Conservation (phyloP, 1,140 invertebrate genomes). For the Batillaria attramentaria region DNA sequence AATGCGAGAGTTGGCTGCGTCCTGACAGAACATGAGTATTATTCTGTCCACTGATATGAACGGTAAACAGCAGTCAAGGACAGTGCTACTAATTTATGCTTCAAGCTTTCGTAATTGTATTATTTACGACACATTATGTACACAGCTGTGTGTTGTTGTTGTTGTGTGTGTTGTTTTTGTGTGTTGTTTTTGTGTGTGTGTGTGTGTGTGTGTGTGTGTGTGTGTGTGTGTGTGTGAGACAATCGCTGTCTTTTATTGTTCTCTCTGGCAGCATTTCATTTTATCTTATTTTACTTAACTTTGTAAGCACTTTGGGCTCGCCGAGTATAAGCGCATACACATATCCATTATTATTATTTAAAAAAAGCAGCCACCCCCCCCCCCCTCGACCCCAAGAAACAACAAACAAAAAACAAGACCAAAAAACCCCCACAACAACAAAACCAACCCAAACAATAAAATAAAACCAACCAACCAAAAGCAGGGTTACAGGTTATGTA, state of each 20-base stretch:
- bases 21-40: too few species aligned
- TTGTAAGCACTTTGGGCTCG: too few species aligned
- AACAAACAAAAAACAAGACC: not conserved
- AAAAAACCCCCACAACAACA: not conserved
- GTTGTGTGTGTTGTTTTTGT: constrained; percentile 19
- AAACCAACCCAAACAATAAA: constrained; percentile 2
- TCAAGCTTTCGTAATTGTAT: too few species aligned
- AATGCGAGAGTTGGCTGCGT: too few species aligned
- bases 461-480: not conserved
- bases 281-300: too few species aligned
- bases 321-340: too few species aligned
- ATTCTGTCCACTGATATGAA: too few species aligned
- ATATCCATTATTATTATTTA: too few species aligned
- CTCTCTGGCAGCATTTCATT: too few species aligned
- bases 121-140: too few species aligned
- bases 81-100: too few species aligned
- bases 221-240: constrained; percentile 8
- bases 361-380: not conserved
- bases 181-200: constrained; percentile 16
- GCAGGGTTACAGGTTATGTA: not conserved
- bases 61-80: too few species aligned
- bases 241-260: not conserved
- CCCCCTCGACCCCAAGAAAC: not conserved
- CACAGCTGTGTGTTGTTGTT: not conserved
- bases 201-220: constrained; percentile 25